Evolutionary conservation across 2,888 invertebrate species (phyloP).

Genomic region (Mycalesis mineus): DNA sequence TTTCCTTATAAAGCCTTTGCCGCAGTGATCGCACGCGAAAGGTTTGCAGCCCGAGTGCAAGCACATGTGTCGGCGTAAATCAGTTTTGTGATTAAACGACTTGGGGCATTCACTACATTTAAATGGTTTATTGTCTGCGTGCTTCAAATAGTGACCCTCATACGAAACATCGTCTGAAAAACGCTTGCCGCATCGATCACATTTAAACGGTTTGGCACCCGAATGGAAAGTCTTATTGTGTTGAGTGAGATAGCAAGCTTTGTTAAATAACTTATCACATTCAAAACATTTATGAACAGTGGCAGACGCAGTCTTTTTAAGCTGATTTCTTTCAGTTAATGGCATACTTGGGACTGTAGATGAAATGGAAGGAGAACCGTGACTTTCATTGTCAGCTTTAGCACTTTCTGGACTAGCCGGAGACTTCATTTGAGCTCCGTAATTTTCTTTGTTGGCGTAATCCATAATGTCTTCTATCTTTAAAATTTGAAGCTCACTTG

Average conservation of each 20-base stretch:
- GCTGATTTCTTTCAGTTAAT: conserved; percentile 62
- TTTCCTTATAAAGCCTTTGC: conserved; percentile 92
- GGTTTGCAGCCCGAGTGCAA: conserved; percentile 92
- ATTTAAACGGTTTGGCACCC: conserved; percentile 91
- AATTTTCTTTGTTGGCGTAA: conserved; percentile 75
- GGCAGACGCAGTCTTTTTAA: conserved; percentile 51
- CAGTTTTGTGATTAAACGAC: conserved; percentile 94
- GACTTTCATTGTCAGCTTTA: conserved; percentile 61
- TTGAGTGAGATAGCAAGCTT: conserved; percentile 92
- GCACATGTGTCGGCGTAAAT: conserved; percentile 90
- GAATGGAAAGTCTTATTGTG: conserved; percentile 94
- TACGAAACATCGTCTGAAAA: conserved; percentile 85
- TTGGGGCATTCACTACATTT: conserved; percentile 92
- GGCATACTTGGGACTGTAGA: conserved; percentile 67
- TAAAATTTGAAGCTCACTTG: conserved; percentile 60
- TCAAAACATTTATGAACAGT: conserved; percentile 84
- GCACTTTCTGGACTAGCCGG: conserved; percentile 72
- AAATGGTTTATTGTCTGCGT: conserved; percentile 89
- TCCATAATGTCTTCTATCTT: conserved; percentile 74
- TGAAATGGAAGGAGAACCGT: conserved; percentile 52
- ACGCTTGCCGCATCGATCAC: conserved; percentile 90
- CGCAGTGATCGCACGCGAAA: conserved; percentile 87
- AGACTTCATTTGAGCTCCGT: conserved; percentile 68
- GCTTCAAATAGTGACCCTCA: conserved; percentile 86
- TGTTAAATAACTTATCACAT: conserved; percentile 91